phyloP scores from a whole-genome alignment of 1,140 invertebrate species.

The Adelges cooleyi region DNA sequence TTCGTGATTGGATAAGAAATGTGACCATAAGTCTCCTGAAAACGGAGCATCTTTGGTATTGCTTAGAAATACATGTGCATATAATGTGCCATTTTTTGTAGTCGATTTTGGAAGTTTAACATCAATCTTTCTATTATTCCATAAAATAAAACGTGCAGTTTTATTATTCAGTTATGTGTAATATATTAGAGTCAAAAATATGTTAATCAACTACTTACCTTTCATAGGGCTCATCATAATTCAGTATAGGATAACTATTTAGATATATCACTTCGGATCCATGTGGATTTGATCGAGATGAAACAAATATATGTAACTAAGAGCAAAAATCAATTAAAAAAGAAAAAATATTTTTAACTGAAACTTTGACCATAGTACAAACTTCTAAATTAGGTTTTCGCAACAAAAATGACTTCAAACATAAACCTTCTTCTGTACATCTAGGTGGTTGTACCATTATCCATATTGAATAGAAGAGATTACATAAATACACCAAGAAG shows the following conservation, averaged over 20 bases:
- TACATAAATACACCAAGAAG: not conserved
- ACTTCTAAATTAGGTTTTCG: conserved; percentile 21
- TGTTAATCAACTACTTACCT: too few relatives aligned
- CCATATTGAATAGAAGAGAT: conserved; percentile 20
- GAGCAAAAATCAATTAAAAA: too few relatives aligned
- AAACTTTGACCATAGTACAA: not conserved
- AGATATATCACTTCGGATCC: conserved; percentile 8
- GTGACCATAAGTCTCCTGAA: not conserved
- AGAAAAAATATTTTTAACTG: too few relatives aligned
- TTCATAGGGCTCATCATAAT: conserved; percentile 15
- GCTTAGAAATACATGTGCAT: conserved; percentile 13
- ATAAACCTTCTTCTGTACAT: conserved; percentile 17
- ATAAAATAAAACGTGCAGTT: too few relatives aligned
- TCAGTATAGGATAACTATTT: not conserved
- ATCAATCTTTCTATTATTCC: not conserved
- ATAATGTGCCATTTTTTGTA: conserved; percentile 8
- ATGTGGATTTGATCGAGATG: not conserved
- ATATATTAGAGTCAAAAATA: too few relatives aligned
- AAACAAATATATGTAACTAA: conserved; percentile 16
- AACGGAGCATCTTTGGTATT: not conserved
- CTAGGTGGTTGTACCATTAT: conserved; percentile 10
- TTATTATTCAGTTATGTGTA: too few relatives aligned
- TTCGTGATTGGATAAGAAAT: not conserved
- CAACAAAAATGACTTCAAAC: conserved; percentile 12
- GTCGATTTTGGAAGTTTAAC: conserved; percentile 7